Conservation (phyloP, 2,888 invertebrate genomes). For the Dynastes maya region DNA sequence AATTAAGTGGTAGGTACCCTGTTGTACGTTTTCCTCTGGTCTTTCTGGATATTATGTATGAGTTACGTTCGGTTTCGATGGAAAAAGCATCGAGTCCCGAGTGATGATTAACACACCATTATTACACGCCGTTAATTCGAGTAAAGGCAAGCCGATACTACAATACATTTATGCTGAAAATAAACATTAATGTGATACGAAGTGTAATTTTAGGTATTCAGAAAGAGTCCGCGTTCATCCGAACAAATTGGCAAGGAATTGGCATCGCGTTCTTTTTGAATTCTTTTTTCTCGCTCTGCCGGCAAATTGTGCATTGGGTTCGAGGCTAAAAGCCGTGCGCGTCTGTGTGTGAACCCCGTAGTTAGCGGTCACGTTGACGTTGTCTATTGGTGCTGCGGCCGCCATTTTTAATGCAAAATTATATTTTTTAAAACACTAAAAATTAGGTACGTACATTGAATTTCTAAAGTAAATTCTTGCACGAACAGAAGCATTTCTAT, state of each 20-base stretch:
- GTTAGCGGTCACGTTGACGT: constrained; percentile 76
- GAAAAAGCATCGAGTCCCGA: not conserved
- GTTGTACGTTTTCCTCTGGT: not conserved
- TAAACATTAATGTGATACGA: constrained; percentile 29
- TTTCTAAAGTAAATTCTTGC: constrained; percentile 28
- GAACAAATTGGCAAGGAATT: constrained; percentile 49
- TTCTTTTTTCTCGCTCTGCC: constrained; percentile 54
- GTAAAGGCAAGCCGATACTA: not conserved
- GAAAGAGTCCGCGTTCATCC: constrained; percentile 27
- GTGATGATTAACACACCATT: constrained; percentile 4
- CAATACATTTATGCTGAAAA: constrained; percentile 17
- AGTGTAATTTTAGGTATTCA: constrained; percentile 29
- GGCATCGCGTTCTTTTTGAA: constrained; percentile 54
- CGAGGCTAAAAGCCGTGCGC: constrained; percentile 77
- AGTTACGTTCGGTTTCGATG: not conserved
- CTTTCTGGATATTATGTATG: not conserved
- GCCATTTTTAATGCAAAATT: constrained; percentile 60
- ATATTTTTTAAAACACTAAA: constrained; percentile 50
- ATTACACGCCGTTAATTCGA: constrained; percentile 9
- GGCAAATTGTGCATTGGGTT: constrained; percentile 60
- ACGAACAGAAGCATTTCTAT: constrained; percentile 12
- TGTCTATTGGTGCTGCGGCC: constrained; percentile 57
- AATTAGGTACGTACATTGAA: constrained; percentile 51
- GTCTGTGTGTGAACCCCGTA: constrained; percentile 85
- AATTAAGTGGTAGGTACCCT: constrained; percentile 63